These are phyloP conservation scores for Benthochromis sp. DNA, from an alignment of 2,113 vertebrate species.

Conservation along the genomic window DNA sequence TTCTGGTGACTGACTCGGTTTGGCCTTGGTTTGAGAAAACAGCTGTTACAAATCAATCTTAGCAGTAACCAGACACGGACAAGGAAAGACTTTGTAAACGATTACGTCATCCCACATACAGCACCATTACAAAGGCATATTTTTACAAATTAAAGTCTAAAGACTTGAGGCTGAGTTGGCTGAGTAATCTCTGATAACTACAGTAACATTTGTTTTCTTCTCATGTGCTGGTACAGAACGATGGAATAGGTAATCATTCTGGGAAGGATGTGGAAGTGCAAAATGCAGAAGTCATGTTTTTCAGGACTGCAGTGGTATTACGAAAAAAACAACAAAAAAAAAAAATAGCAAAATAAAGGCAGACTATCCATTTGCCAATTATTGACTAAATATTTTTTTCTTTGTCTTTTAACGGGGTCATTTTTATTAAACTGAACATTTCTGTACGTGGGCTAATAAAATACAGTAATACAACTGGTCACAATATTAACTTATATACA, in stretches of 20 bases:
- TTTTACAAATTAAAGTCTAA: neutral
- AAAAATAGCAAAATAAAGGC: neutral
- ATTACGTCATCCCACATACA: neutral
- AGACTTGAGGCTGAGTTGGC: neutral
- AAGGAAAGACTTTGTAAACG: neutral
- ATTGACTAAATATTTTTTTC: neutral
- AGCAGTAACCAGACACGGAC: neutral
- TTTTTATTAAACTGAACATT: neutral
- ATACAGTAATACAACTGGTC: neutral
- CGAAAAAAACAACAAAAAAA: neutral
- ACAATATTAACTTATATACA: neutral
- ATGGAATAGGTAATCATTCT: neutral
- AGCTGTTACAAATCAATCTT: neutral
- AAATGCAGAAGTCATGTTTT: neutral
- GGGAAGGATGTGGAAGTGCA: neutral
- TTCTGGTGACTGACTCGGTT: neutral
- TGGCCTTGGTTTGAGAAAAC: neutral
- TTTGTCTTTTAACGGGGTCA: neutral
- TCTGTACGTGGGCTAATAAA: neutral
- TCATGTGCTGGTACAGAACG: neutral
- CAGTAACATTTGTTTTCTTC: neutral
- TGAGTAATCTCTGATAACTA: neutral
- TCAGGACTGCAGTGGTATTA: neutral
- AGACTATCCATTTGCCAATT: neutral
- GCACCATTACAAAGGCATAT: neutral